These are phyloP conservation scores for Stomorhina lunata DNA, from an alignment of 2,888 invertebrate species.

Conservation along the genomic window DNA sequence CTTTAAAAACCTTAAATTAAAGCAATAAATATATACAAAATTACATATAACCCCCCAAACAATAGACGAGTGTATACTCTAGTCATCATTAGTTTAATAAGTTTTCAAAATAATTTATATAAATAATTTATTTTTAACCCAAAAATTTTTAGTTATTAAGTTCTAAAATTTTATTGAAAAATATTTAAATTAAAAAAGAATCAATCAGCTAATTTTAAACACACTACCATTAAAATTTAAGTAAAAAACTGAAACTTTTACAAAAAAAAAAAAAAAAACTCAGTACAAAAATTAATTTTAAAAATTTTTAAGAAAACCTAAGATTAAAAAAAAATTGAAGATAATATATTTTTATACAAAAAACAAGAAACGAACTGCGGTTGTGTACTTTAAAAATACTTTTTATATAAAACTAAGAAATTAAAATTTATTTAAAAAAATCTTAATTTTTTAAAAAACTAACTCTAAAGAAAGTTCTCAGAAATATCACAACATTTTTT, in stretches of 20 bases:
- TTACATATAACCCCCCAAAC: not conserved
- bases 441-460: not conserved
- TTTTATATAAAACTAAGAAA: not conserved
- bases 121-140: not conserved
- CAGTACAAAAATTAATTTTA: slow-evolving; percentile 56
- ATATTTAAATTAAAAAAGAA: slow-evolving; percentile 19
- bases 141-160: slow-evolving; percentile 1
- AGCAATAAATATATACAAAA: no score
- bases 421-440: not conserved
- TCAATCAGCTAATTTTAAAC: slow-evolving; percentile 57
- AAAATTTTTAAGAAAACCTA: not conserved
- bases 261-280: slow-evolving; percentile 5
- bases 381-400: slow-evolving; percentile 75
- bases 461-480: slow-evolving; percentile 47
- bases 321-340: not conserved
- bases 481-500: slow-evolving; percentile 76
- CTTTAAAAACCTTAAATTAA: no score
- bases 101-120: not conserved
- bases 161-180: slow-evolving; percentile 1
- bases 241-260: not conserved
- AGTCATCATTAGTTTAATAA: slow-evolving; percentile 68
- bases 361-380: slow-evolving; percentile 70
- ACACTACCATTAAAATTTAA: slow-evolving; percentile 63
- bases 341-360: slow-evolving; percentile 40
- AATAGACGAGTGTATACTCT: slow-evolving; percentile 76